Percentiles rank a stretch among this genome's conserved stretches.
These are phyloP conservation scores for Antrozous pallidus DNA, from an alignment of 2,797 vertebrate genomes.

Conservation along the genomic window DNA sequence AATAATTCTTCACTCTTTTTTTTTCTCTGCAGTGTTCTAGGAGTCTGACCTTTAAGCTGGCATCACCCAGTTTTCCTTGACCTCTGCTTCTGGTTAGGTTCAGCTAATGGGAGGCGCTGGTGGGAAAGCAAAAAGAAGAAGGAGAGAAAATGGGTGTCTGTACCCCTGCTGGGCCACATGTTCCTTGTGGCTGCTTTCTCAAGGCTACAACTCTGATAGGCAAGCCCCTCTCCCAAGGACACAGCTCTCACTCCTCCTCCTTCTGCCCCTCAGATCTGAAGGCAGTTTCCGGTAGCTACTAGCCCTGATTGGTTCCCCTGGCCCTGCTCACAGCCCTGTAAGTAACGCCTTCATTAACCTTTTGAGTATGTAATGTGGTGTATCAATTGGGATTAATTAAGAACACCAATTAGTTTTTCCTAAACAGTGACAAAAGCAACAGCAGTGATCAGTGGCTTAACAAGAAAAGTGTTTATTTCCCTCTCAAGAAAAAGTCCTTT, in stretches of 20 bases:
- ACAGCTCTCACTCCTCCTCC: background rate
- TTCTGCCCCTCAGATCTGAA: background rate
- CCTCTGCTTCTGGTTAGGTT: background rate
- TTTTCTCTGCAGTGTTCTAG: background rate
- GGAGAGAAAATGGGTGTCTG: background rate
- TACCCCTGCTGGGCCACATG: background rate
- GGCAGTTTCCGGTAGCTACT: background rate
- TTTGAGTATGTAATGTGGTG: background rate
- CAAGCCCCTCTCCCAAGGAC: background rate
- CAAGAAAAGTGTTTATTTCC: background rate
- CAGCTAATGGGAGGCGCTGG: background rate
- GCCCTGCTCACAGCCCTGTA: background rate
- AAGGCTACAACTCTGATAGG: background rate
- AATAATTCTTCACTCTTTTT: background rate
- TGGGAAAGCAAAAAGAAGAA: background rate
- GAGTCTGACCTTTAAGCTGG: background rate
- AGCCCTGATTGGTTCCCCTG: background rate
- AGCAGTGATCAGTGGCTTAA: background rate
- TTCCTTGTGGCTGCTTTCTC: background rate
- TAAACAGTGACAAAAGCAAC: background rate
- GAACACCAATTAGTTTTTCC: background rate
- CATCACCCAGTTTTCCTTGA: background rate
- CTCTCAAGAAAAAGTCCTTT: background rate
- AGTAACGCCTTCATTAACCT: background rate
- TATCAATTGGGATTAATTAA: slow-evolving; percentile 2